These are phyloP conservation scores for Anneissia japonica DNA, from an alignment of 35 echinoderm and acorn worm genomes.

Conservation along the genomic window DNA sequence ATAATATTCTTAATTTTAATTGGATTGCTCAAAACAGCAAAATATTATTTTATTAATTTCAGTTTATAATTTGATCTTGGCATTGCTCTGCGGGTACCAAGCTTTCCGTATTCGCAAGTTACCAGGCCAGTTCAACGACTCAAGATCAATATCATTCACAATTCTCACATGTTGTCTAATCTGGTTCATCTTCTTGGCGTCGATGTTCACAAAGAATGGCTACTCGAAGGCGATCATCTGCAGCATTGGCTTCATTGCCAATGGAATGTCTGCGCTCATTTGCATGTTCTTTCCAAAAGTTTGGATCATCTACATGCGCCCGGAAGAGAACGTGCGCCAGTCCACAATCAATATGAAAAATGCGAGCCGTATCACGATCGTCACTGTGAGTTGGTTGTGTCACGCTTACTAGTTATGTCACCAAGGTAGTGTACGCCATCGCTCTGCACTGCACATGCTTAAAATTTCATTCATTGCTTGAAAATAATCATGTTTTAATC, in stretches of 20 bases:
- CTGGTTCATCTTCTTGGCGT: constrained; percentile 66
- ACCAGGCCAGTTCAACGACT: constrained; percentile 96
- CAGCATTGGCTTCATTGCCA: constrained; percentile 40
- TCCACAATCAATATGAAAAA: constrained; percentile 39
- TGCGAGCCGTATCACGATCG: background rate
- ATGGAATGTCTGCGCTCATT: constrained; percentile 55
- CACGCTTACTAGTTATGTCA: background rate
- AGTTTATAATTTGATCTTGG: constrained; percentile 76
- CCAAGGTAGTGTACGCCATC: background rate
- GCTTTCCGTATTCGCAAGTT: constrained; percentile 95
- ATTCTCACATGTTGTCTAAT: constrained; percentile 70
- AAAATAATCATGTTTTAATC: too few species aligned
- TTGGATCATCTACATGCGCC: constrained; percentile 63
- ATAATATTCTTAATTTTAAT: too few species aligned
- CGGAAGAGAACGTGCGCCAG: constrained; percentile 63
- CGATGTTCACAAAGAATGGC: constrained; percentile 42
- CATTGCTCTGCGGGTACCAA: constrained; percentile 72
- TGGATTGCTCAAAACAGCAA: background rate
- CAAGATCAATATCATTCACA: constrained; percentile 78
- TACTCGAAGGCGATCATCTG: constrained; percentile 30
- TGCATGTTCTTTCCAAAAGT: constrained; percentile 80
- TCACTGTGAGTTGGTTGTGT: background rate
- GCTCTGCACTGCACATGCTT: too few species aligned
- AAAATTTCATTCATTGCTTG: too few species aligned
- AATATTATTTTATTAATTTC: background rate